phyloP scores from a whole-genome alignment of 2,888 invertebrate species.

The Craniophora ligustri region DNA sequence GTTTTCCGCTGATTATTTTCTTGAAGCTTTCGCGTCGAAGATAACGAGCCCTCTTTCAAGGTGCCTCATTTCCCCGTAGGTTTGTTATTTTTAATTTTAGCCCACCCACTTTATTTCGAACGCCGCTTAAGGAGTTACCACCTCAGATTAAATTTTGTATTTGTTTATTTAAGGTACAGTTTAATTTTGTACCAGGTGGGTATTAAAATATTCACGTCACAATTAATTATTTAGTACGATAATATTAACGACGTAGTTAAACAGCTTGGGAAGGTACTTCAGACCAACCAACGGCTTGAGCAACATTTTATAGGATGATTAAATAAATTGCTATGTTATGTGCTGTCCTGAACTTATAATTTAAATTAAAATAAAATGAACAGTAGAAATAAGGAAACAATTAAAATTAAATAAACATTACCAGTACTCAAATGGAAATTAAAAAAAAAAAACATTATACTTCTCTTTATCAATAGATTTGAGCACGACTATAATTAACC shows the following conservation, averaged over 20 bases:
- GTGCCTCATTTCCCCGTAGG: conserved; percentile 75
- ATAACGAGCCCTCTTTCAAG: conserved; percentile 75
- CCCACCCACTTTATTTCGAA: conserved; percentile 58
- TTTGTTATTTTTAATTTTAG: conserved; percentile 76
- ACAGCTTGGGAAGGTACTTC: conserved; percentile 23
- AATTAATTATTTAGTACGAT: conserved; percentile 36
- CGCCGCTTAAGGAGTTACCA: conserved; percentile 51
- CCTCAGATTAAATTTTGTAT: conserved; percentile 36
- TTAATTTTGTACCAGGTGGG: conserved; percentile 28
- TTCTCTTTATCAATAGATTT: no score
- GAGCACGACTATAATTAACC: no score
- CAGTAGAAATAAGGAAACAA: no score
- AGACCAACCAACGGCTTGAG: conserved; percentile 19
- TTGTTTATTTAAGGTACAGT: conserved; percentile 34
- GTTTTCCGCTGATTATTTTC: conserved; percentile 76
- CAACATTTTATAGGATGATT: conserved; percentile 34
- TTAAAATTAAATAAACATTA: no score
- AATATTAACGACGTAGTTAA: conserved; percentile 31
- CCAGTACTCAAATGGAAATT: no score
- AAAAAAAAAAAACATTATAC: no score
- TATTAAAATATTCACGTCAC: conserved; percentile 23
- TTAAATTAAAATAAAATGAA: no score
- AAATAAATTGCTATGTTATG: conserved; percentile 12
- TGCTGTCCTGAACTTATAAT: conserved; percentile 26
- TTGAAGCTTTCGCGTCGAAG: conserved; percentile 67